A percentile compares a stretch with the other conserved stretches of the same genome.
Conservation (phyloP, 2,113 vertebrate genomes). For the Oxygymnocypris stewartii region DNA sequence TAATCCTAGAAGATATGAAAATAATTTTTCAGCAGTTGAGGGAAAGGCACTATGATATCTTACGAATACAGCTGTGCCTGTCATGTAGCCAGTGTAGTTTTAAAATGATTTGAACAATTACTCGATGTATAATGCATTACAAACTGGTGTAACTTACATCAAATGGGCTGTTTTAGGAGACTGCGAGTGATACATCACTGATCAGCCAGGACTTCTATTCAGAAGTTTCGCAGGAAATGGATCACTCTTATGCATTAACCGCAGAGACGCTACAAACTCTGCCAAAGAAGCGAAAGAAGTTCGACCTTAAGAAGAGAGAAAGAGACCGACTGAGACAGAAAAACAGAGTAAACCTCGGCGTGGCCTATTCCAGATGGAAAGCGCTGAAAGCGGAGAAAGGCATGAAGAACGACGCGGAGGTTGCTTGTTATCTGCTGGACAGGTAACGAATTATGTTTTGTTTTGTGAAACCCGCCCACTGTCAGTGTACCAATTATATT, state of each 20-base stretch:
- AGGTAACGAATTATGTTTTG: not conserved
- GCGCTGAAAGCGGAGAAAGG: not conserved
- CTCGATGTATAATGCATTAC: not conserved
- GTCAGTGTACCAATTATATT: no score
- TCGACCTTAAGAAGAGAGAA: not conserved
- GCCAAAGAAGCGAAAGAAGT: not conserved
- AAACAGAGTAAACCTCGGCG: conserved; percentile 11
- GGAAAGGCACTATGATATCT: no score
- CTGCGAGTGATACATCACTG: not conserved
- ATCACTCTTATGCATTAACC: conserved; percentile 9
- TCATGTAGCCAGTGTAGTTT: no score
- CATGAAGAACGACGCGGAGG: conserved; percentile 3
- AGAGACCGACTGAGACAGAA: conserved; percentile 12
- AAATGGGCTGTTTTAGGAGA: not conserved
- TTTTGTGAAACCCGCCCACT: no score
- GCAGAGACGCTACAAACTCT: not conserved
- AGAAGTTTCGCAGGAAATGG: not conserved
- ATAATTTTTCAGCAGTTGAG: no score
- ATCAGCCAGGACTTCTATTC: no score
- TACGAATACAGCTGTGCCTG: no score
- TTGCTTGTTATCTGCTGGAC: conserved; percentile 21
- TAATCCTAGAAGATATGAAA: no score
- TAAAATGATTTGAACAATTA: no score
- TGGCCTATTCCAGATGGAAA: conserved; percentile 9
- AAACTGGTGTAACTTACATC: not conserved